Evolutionary conservation across 1,140 invertebrate species (phyloP).

Genomic region (Drosophila nasuta): DNA sequence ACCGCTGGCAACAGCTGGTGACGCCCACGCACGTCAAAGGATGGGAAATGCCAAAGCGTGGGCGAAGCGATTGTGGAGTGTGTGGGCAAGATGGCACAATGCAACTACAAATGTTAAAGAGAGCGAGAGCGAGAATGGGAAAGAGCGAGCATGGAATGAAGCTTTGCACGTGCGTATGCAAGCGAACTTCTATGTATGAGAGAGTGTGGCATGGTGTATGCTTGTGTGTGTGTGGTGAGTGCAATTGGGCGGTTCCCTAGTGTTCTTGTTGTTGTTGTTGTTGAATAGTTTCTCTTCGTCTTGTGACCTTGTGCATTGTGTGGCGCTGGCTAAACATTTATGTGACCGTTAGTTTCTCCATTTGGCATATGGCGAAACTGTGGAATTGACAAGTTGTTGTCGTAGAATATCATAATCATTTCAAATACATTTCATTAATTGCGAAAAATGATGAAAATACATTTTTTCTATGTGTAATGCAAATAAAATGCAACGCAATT

Average conservation of each 20-base stretch:
- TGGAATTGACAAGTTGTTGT: background rate
- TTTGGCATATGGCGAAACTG: constrained; percentile 14
- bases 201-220: no score
- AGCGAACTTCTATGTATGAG: background rate
- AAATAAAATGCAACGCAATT: constrained; percentile 54
- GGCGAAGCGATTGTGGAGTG: constrained; percentile 3
- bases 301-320: constrained; percentile 52
- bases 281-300: constrained; percentile 5
- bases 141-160: background rate
- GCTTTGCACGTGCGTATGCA: background rate
- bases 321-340: constrained; percentile 13
- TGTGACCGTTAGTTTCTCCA: background rate
- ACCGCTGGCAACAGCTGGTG: constrained; percentile 36
- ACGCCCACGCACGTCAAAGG: constrained; percentile 33
- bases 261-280: background rate
- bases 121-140: background rate
- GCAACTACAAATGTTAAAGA: background rate
- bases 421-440: constrained; percentile 12
- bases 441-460: background rate
- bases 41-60: constrained; percentile 31
- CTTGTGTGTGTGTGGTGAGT: constrained; percentile 8
- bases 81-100: background rate
- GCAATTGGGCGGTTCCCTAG: constrained; percentile 29
- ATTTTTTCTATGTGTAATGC: constrained; percentile 1
- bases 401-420: background rate